Evolutionary conservation across 2,113 vertebrate species (phyloP).

Genomic region (Actenoides lindsayi): DNA sequence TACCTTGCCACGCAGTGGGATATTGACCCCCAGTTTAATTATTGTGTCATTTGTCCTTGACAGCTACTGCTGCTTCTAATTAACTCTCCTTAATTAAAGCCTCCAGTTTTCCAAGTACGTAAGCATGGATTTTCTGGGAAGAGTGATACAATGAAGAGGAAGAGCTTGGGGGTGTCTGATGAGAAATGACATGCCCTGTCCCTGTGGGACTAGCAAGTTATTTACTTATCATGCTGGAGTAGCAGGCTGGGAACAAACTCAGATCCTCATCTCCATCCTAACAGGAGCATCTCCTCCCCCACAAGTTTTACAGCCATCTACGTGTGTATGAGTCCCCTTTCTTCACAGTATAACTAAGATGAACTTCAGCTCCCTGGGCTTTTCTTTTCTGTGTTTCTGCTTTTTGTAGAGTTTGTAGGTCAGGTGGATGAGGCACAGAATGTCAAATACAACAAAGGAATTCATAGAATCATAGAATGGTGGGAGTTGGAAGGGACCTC

Average conservation of each 20-base stretch:
- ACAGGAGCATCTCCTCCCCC: not conserved
- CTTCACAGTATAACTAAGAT: not conserved
- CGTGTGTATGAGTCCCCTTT: fast-evolving
- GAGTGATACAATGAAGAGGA: not conserved
- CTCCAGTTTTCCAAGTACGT: not conserved
- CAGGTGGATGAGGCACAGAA: not conserved
- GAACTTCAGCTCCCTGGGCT: not conserved
- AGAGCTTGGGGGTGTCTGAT: not conserved
- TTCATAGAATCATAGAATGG: not conserved
- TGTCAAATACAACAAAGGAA: not conserved
- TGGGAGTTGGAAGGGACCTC: too few relatives aligned
- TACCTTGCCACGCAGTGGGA: not conserved
- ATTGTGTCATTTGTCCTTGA: constrained; percentile 51
- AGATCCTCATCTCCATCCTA: not conserved
- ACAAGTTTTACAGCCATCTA: not conserved
- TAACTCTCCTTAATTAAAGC: constrained; percentile 58
- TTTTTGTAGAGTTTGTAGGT: not conserved
- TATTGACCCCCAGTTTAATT: constrained; percentile 47
- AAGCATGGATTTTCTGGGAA: constrained; percentile 1
- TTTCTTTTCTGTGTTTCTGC: not conserved
- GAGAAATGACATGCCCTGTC: constrained; percentile 11
- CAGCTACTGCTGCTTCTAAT: constrained; percentile 62
- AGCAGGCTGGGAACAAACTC: not conserved
- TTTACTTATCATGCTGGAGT: not conserved
- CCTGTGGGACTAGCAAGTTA: not conserved